Conservation (phyloP, 2,113 vertebrate genomes). For the Spermophilus dauricus region DNA sequence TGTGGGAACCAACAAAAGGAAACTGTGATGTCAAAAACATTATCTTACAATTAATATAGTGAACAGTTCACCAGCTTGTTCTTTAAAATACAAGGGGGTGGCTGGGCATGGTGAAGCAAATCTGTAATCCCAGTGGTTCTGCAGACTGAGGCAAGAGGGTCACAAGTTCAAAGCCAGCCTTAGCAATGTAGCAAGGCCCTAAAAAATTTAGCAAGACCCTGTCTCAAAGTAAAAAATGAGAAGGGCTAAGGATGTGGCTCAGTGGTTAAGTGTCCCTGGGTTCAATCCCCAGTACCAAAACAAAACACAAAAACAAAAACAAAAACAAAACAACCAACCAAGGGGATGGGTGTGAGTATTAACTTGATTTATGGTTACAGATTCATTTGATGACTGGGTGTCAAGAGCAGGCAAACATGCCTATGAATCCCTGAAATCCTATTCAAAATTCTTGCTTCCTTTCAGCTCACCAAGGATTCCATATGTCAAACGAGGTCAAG, state of each 20-base stretch:
- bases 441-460: neutral
- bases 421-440: neutral
- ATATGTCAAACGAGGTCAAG: neutral
- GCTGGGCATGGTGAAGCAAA: too few relatives aligned
- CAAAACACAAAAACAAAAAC: too few relatives aligned
- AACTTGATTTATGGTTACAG: neutral
- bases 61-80: neutral
- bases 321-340: too few relatives aligned
- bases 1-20: neutral
- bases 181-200: too few relatives aligned
- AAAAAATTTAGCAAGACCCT: too few relatives aligned
- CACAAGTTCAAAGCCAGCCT: too few relatives aligned
- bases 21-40: neutral
- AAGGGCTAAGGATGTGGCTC: too few relatives aligned
- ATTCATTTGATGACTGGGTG: conserved; percentile 1
- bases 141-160: too few relatives aligned
- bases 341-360: neutral
- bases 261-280: too few relatives aligned
- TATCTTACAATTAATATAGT: neutral
- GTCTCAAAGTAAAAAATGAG: too few relatives aligned
- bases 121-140: too few relatives aligned
- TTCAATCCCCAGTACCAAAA: too few relatives aligned
- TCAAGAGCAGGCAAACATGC: neutral
- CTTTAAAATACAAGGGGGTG: neutral
- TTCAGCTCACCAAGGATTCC: neutral